phyloP scores from a whole-genome alignment of 2,113 vertebrate species.

The Psettodes erumei region DNA sequence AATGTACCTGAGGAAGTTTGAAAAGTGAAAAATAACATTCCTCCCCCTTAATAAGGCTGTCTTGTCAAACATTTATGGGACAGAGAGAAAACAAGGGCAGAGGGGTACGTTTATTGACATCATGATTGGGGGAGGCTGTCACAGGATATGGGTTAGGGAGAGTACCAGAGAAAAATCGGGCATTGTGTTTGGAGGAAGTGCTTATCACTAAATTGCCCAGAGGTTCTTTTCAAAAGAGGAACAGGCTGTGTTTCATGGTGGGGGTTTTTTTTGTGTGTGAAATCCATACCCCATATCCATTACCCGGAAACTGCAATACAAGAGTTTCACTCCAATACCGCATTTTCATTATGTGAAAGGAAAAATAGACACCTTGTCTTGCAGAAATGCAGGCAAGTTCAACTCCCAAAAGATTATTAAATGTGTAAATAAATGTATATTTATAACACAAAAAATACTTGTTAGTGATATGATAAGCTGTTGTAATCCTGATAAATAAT shows the following conservation, averaged over 20 bases:
- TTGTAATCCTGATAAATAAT: slow-evolving; percentile 47
- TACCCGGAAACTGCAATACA: slow-evolving; percentile 42
- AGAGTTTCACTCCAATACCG: slow-evolving; percentile 33
- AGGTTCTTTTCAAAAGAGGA: slow-evolving; percentile 70
- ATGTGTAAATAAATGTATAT: background rate
- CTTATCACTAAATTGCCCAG: slow-evolving; percentile 65
- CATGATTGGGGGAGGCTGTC: slow-evolving; percentile 66
- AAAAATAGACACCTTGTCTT: slow-evolving; percentile 15
- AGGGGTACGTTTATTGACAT: slow-evolving; percentile 68
- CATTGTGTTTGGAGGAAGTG: slow-evolving; percentile 78
- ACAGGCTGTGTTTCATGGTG: slow-evolving; percentile 46
- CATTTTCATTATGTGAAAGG: slow-evolving; percentile 26
- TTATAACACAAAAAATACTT: background rate
- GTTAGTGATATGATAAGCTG: background rate
- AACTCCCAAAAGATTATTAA: too few relatives aligned
- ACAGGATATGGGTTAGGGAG: slow-evolving; percentile 65
- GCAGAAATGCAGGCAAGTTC: slow-evolving; percentile 10
- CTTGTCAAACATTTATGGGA: slow-evolving; percentile 80
- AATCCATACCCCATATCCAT: slow-evolving; percentile 52
- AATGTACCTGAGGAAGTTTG: slow-evolving; percentile 68
- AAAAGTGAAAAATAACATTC: slow-evolving; percentile 67
- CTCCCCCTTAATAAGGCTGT: slow-evolving; percentile 70
- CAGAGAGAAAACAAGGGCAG: slow-evolving; percentile 69
- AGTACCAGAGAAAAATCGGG: slow-evolving; percentile 50
- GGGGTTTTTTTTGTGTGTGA: slow-evolving; percentile 1